Conservation (phyloP, 2,888 invertebrate genomes). For the Pyrrhia umbra region DNA sequence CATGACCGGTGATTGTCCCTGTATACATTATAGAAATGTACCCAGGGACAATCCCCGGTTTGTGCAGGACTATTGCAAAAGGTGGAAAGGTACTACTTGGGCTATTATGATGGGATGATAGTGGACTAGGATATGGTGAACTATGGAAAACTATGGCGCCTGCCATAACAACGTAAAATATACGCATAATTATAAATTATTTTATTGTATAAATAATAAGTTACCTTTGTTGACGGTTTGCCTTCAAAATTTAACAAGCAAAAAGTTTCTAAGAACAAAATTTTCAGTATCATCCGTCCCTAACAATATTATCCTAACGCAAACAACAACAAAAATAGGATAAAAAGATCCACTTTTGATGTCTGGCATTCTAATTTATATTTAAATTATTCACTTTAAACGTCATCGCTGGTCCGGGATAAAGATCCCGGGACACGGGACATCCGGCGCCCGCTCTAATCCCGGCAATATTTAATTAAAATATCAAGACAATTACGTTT, state of each 20-base stretch:
- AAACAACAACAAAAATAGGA: conserved; percentile 7
- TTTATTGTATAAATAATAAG: no score
- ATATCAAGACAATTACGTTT: conserved; percentile 34
- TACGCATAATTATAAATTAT: no score
- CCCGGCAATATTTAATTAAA: conserved; percentile 45
- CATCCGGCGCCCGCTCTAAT: conserved; percentile 16
- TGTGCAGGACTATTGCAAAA: no score
- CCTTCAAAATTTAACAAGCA: not conserved
- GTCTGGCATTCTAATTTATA: conserved; percentile 43
- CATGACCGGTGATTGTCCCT: no score
- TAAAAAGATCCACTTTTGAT: conserved; percentile 30
- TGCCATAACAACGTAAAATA: no score
- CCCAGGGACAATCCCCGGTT: no score
- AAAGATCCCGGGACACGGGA: conserved; percentile 26
- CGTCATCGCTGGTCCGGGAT: conserved; percentile 32
- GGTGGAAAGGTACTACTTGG: no score
- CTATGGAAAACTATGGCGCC: no score
- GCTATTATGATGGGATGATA: no score
- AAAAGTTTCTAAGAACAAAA: not conserved
- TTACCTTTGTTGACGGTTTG: not conserved
- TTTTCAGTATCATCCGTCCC: not conserved
- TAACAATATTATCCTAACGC: conserved; percentile 4
- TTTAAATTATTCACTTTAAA: conserved; percentile 50
- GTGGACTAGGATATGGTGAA: no score
- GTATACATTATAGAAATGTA: no score